These are phyloP conservation scores for Oophaga sylvatica DNA, from an alignment of 2,797 vertebrate species.

Conservation along the genomic window DNA sequence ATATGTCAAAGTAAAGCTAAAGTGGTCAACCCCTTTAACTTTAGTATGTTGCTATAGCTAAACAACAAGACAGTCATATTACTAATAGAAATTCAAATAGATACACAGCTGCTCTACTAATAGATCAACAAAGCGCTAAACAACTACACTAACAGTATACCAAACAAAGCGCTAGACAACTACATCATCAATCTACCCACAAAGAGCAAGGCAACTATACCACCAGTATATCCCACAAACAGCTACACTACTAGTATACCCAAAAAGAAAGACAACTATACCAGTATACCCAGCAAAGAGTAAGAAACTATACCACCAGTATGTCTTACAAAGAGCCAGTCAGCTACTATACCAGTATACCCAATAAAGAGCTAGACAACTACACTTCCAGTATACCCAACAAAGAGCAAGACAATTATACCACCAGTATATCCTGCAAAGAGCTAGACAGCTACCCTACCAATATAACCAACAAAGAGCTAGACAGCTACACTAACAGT, in stretches of 20 bases:
- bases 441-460: not conserved
- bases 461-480: not conserved
- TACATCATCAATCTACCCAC: not conserved
- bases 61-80: not conserved
- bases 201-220: not conserved
- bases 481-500: not conserved
- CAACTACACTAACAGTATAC: not conserved
- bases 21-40: no score
- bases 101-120: not conserved
- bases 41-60: not conserved
- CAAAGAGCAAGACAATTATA: not conserved
- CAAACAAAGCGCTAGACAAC: not conserved
- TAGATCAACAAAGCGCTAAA: not conserved
- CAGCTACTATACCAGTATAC: not conserved
- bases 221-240: not conserved
- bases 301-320: not conserved
- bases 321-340: not conserved
- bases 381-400: not conserved
- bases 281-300: not conserved
- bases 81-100: not conserved
- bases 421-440: not conserved
- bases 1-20: no score
- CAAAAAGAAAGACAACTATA: not conserved
- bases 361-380: not conserved
- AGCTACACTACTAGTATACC: not conserved